Conservation (phyloP, 2,888 invertebrate species). For the Hoplodrina blanda region DNA sequence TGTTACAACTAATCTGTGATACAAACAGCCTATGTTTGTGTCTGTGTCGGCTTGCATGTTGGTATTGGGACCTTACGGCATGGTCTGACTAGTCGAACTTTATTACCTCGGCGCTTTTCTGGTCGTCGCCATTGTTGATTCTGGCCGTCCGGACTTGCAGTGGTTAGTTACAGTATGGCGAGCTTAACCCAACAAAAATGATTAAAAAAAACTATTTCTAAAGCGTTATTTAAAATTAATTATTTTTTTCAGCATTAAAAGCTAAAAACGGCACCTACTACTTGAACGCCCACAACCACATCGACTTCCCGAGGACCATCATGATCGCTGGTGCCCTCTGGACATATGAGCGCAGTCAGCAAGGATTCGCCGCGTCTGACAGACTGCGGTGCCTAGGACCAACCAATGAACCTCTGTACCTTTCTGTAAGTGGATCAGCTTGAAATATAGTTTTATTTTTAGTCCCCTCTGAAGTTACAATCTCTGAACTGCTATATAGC, state of each 20-base stretch:
- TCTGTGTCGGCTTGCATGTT: background rate
- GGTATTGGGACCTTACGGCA: background rate
- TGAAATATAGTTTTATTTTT: background rate
- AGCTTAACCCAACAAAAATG: too few relatives aligned
- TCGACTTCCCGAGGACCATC: conserved; percentile 96
- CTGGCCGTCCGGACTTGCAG: too few relatives aligned
- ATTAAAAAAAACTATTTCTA: background rate
- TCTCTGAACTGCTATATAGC: too few relatives aligned
- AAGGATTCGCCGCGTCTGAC: conserved; percentile 96
- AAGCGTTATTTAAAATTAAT: background rate
- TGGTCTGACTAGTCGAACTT: background rate
- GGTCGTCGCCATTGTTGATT: too few relatives aligned
- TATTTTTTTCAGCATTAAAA: conserved; percentile 91
- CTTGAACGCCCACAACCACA: conserved; percentile 98
- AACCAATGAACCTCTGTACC: conserved; percentile 96
- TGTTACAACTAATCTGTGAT: conserved; percentile 23
- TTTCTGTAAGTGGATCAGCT: conserved; percentile 91
- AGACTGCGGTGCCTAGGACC: conserved; percentile 96
- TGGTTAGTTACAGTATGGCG: too few relatives aligned
- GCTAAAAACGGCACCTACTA: conserved; percentile 96
- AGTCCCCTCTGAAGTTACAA: background rate
- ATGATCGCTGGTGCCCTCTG: conserved; percentile 96
- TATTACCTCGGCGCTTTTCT: too few relatives aligned
- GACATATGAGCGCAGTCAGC: conserved; percentile 96
- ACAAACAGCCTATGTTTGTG: background rate